phyloP scores from a whole-genome alignment of 2,113 vertebrate species.

The Nannobrachium achirus region DNA sequence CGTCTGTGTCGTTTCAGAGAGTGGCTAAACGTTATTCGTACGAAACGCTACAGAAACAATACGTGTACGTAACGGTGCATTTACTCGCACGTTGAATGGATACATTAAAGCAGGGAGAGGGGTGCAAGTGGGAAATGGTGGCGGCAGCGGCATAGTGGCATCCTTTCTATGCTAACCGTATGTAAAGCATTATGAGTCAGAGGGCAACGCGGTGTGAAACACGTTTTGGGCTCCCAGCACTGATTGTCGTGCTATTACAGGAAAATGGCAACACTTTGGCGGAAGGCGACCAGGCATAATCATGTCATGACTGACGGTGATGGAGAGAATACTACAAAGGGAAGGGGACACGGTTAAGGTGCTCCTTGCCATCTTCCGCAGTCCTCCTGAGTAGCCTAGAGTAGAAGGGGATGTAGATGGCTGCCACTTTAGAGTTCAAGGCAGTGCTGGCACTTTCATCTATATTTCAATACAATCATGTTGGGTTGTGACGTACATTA shows the following conservation, averaged over 20 bases:
- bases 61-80: slow-evolving; percentile 15
- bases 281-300: slow-evolving; percentile 74
- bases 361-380: slow-evolving; percentile 56
- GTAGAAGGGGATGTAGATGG: slow-evolving; percentile 66
- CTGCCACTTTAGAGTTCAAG: slow-evolving; percentile 79
- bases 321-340: slow-evolving; percentile 68
- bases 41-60: slow-evolving; percentile 9
- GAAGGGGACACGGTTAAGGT: slow-evolving; percentile 63
- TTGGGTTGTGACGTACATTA: slow-evolving; percentile 71
- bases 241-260: slow-evolving; percentile 82
- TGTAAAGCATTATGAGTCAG: slow-evolving; percentile 66
- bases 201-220: slow-evolving; percentile 52
- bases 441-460: slow-evolving; percentile 76
- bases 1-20: neutral
- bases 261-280: slow-evolving; percentile 80
- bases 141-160: neutral
- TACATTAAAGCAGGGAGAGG: slow-evolving; percentile 18
- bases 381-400: slow-evolving; percentile 66
- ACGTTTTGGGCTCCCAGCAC: slow-evolving; percentile 56
- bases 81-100: slow-evolving; percentile 18
- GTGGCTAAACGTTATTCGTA: slow-evolving; percentile 37
- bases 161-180: slow-evolving; percentile 59
- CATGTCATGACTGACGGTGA: slow-evolving; percentile 73
- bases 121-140: neutral
- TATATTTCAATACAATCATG: slow-evolving; percentile 77